Evolutionary conservation across 1,140 invertebrate genomes (phyloP).

Genomic region (Platyscapa corneri): DNA sequence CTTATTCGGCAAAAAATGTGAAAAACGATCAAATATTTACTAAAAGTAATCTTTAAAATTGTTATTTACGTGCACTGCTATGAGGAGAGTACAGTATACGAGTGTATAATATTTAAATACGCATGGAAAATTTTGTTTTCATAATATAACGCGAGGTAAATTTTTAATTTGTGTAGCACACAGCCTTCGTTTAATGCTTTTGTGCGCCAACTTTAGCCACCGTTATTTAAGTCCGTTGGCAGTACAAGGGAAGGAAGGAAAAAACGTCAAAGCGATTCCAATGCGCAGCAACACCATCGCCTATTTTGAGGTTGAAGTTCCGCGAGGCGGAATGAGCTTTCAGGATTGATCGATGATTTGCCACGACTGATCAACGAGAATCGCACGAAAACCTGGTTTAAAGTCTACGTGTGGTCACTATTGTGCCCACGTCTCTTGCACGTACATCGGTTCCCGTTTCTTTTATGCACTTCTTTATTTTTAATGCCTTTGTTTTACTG

Average conservation of each 20-base stretch:
- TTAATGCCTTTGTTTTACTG: slow-evolving; percentile 14
- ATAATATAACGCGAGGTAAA: background rate
- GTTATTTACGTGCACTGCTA: background rate
- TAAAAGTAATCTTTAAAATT: background rate
- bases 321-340: slow-evolving; percentile 42
- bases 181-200: background rate
- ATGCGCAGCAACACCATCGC: no score
- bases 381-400: background rate
- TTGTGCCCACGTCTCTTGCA: background rate
- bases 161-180: background rate
- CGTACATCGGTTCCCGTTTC: background rate
- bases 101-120: background rate
- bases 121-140: background rate
- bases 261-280: slow-evolving; percentile 19
- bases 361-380: slow-evolving; percentile 5
- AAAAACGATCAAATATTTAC: background rate
- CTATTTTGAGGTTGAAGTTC: background rate
- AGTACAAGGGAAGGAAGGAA: background rate
- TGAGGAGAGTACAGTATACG: background rate
- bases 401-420: background rate
- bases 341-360: slow-evolving; percentile 43
- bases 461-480: background rate
- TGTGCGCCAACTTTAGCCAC: background rate
- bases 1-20: no score
- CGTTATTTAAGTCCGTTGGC: background rate